Base-by-base conservation (phyloP, 2,888 invertebrate species). In the Fragum sueziense region DNA sequence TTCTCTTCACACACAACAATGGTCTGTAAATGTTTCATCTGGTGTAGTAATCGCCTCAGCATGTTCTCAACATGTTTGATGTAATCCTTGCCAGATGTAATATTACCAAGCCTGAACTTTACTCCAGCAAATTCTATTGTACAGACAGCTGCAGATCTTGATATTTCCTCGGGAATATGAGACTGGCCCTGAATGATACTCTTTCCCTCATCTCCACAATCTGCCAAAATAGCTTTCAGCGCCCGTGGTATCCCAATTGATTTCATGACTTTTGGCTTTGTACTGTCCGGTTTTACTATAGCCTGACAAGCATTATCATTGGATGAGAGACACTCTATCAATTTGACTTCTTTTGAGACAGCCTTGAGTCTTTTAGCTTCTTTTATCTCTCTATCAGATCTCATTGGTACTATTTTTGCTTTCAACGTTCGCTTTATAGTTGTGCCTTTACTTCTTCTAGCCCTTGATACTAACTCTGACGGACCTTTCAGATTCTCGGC, bases 1-100 rank as follows among this genome's bases (percentile, higher is more conserved):
- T 74, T 74, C 31, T 74, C 74, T 67, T 74, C 74, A 34, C 74
- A 67, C 11, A 74, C 33, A 2, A 67, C 67, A 27, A 67, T 27
- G 7, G 25, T 37, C n/a, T 59, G 25, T 20, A 22, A 4, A 22
- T 11, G 22, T n/a, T 65, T 34, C 4, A 37, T 34, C 11, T 67
- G n/a, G 4, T 25, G 11, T 11, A 74, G 7, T 17, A 54, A 6
- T 7, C 67, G n/a, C 2, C 54, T 74, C 20, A 74, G 11, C 7
- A 34, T 31, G 25, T 20, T 52, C 57, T 74, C 67, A 22, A 52
- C 62, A 1, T 37, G 1, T n/a, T 54, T 14, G 11, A 74, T 25
- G 27, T 67, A 73, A 9, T 67, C 65, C 31, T 54, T 34, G 34
- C 74, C 65, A 7, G 52, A 52, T 33, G 65, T 74, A 4, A 74